A percentile compares a stretch with the other conserved stretches of the same genome.
phyloP scores from a whole-genome alignment of 2,113 vertebrate species.

The Hymenochirus boettgeri region DNA sequence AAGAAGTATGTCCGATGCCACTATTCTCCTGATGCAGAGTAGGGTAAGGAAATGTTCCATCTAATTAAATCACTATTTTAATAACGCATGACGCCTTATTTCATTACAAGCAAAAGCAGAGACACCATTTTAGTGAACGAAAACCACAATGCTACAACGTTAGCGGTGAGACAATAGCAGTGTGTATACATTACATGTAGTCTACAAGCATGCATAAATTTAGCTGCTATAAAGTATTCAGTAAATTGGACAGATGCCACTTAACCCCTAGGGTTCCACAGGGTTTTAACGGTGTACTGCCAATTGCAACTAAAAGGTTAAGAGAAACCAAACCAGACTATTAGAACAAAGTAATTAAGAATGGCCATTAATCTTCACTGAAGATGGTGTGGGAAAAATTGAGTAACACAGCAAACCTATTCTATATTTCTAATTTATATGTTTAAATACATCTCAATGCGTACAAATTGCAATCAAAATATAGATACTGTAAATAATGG shows the following conservation, averaged over 20 bases:
- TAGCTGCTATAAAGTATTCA: slow-evolving; percentile 21
- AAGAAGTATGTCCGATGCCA: slow-evolving; percentile 73
- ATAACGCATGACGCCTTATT: slow-evolving; percentile 23
- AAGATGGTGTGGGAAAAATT: background rate
- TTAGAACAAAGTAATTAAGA: background rate
- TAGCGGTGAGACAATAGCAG: slow-evolving; percentile 20
- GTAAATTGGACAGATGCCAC: background rate
- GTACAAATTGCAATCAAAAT: too few species aligned
- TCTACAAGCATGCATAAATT: slow-evolving; percentile 6
- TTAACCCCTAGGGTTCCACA: background rate
- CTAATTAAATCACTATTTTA: background rate
- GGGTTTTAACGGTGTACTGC: background rate
- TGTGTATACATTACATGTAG: slow-evolving; percentile 9
- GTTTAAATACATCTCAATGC: too few species aligned
- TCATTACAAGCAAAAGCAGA: background rate
- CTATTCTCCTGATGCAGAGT: slow-evolving; percentile 68
- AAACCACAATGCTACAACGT: slow-evolving; percentile 12
- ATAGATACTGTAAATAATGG: too few species aligned
- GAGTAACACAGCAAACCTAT: background rate
- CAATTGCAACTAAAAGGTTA: background rate
- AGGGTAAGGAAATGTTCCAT: slow-evolving; percentile 65
- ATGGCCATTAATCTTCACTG: background rate
- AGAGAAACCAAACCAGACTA: background rate
- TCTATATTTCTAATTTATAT: too few species aligned
- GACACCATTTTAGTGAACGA: slow-evolving; percentile 8